Evolutionary conservation across 2,113 vertebrate species (phyloP).

Genomic region (Eupsittula cactorum): DNA sequence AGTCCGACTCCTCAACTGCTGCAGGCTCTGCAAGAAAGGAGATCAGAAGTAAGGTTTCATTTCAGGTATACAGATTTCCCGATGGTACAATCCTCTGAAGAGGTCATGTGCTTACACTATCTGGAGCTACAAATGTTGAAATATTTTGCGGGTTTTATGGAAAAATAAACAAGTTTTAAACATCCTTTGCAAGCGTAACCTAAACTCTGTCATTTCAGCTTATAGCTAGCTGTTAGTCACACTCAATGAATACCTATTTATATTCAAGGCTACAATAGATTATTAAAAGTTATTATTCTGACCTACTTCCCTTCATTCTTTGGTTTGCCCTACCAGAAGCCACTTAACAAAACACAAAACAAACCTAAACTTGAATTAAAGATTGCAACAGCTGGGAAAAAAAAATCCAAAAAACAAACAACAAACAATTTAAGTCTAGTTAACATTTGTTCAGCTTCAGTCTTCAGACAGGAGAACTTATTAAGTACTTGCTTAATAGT

Average conservation of each 20-base stretch:
- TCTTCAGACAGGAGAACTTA: background rate
- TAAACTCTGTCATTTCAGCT: background rate
- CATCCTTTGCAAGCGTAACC: background rate
- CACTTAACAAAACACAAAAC: background rate
- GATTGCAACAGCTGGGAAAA: background rate
- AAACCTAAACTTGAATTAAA: background rate
- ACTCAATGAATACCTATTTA: background rate
- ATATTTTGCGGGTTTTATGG: background rate
- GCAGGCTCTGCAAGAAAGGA: constrained; percentile 47
- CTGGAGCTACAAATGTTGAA: background rate
- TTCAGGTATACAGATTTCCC: background rate
- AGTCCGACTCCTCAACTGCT: background rate
- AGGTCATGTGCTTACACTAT: background rate
- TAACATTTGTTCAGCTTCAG: background rate
- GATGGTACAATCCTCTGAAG: background rate
- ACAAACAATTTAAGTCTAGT: background rate
- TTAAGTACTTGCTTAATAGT: background rate
- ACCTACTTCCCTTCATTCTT: background rate
- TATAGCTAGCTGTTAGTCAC: background rate
- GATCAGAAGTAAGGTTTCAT: background rate
- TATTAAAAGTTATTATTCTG: constrained; percentile 3
- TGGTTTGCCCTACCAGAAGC: background rate
- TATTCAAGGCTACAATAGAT: background rate
- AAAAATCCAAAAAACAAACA: background rate
- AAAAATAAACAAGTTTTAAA: background rate